Percentiles rank a stretch among this genome's conserved stretches.
Conservation (phyloP, 2,888 invertebrate genomes). For the Lydus trimaculatus region DNA sequence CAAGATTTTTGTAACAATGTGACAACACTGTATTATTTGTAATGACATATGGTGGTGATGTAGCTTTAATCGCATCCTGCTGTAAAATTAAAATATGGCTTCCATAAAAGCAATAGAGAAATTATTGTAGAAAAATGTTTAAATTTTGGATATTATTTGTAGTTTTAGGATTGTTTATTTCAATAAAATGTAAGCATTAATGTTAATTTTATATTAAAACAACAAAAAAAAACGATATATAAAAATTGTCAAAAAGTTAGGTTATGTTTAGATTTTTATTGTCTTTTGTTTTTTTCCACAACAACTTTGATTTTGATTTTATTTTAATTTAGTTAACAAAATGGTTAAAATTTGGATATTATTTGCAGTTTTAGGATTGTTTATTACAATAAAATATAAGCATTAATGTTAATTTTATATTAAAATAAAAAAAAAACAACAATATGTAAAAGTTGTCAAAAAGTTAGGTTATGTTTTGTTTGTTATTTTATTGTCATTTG, state of each 20-base stretch:
- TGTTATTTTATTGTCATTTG: not conserved
- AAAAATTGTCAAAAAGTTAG: constrained; percentile 11
- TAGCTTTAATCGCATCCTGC: not conserved
- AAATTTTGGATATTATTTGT: constrained; percentile 35
- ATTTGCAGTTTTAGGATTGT: constrained; percentile 41
- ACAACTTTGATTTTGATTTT: no score
- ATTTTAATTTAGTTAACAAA: no score
- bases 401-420: not conserved
- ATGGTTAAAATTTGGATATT: constrained; percentile 33
- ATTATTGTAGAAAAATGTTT: constrained; percentile 37
- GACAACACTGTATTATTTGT: no score
- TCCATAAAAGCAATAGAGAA: constrained; percentile 34
- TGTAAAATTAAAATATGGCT: constrained; percentile 33
- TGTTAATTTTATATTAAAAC: no score
- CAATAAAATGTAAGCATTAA: constrained; percentile 38
- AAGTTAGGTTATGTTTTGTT: constrained; percentile 26
- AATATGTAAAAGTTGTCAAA: not conserved
- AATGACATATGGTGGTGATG: not conserved
- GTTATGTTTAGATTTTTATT: constrained; percentile 20
- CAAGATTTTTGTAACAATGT: no score
- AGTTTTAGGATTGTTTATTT: constrained; percentile 39
- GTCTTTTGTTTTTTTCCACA: constrained; percentile 27
- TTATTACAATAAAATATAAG: constrained; percentile 40
- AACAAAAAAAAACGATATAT: no score
- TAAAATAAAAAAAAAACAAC: no score